Percentiles rank a stretch among this genome's conserved stretches.
These are phyloP conservation scores for Euphydryas editha DNA, from an alignment of 2,888 invertebrate species.

Conservation along the genomic window DNA sequence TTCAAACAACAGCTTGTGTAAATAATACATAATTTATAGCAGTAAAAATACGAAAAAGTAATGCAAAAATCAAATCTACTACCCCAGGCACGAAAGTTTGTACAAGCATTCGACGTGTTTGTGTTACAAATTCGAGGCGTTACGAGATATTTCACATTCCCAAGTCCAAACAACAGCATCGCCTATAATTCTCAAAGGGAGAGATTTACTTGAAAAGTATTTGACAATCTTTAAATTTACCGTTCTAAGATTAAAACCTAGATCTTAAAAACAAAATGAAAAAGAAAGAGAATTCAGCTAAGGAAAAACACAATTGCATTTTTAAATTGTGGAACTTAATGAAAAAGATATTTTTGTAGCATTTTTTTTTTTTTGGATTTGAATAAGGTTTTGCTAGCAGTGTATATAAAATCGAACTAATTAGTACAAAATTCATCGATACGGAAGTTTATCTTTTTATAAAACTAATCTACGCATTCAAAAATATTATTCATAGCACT, in stretches of 20 bases:
- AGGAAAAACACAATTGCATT: background rate
- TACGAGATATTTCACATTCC: constrained; percentile 8
- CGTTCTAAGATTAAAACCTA: background rate
- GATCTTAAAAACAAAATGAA: constrained; percentile 4
- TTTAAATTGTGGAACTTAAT: background rate
- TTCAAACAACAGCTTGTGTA: too few relatives aligned
- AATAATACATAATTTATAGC: too few relatives aligned
- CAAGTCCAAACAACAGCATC: constrained; percentile 5
- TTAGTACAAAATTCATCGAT: too few relatives aligned
- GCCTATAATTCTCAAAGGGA: constrained; percentile 3
- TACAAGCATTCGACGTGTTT: background rate
- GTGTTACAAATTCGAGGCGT: background rate
- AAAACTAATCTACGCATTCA: too few relatives aligned
- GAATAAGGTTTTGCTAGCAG: too few relatives aligned
- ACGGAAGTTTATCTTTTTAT: too few relatives aligned
- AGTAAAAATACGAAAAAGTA: too few relatives aligned
- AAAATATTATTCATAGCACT: too few relatives aligned
- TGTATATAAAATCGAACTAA: too few relatives aligned
- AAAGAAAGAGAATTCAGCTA: background rate
- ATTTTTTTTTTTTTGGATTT: background rate
- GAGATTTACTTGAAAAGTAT: constrained; percentile 12
- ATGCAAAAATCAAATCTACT: background rate
- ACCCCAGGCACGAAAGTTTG: background rate
- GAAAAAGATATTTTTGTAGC: background rate
- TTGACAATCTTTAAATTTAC: constrained; percentile 4